Conservation (phyloP, 2,113 vertebrate genomes). For the Datnioides undecimradiatus region DNA sequence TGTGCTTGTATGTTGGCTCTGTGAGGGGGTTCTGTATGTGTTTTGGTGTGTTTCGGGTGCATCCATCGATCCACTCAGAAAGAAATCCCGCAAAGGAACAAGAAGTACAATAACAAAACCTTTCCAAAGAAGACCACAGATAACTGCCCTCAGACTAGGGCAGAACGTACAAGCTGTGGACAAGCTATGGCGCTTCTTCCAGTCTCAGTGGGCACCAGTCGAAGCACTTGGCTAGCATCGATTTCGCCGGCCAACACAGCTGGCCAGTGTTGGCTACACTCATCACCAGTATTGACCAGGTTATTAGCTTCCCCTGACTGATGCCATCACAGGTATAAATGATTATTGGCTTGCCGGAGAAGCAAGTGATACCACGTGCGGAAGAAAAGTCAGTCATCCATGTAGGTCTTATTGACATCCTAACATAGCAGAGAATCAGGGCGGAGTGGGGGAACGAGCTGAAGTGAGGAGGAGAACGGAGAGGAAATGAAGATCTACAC, state of each 20-base stretch:
- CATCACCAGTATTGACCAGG: slow-evolving; percentile 47
- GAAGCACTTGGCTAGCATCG: slow-evolving; percentile 8
- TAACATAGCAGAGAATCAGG: background rate
- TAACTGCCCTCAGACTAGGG: background rate
- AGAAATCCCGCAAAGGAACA: slow-evolving; percentile 18
- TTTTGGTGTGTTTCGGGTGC: slow-evolving; percentile 38
- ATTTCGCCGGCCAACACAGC: slow-evolving; percentile 34
- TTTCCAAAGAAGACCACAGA: background rate
- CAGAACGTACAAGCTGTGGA: slow-evolving; percentile 2
- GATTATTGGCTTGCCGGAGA: slow-evolving; percentile 46
- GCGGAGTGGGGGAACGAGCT: background rate
- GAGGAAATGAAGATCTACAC: background rate
- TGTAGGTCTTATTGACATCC: slow-evolving; percentile 32
- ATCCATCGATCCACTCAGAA: slow-evolving; percentile 22
- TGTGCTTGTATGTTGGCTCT: slow-evolving; percentile 18
- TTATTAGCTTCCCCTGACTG: slow-evolving; percentile 65
- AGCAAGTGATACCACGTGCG: slow-evolving; percentile 21
- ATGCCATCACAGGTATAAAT: slow-evolving; percentile 35
- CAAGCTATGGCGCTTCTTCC: background rate
- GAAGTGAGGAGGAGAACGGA: background rate
- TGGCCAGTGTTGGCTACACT: slow-evolving; percentile 25
- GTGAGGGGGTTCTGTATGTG: slow-evolving; percentile 1
- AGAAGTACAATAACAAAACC: background rate
- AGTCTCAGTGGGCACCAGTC: slow-evolving; percentile 14
- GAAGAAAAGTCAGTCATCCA: background rate